Percentiles rank a stretch among this genome's conserved stretches.
Conservation (phyloP, 2,888 invertebrate genomes). For the Drosophila longiperda region DNA sequence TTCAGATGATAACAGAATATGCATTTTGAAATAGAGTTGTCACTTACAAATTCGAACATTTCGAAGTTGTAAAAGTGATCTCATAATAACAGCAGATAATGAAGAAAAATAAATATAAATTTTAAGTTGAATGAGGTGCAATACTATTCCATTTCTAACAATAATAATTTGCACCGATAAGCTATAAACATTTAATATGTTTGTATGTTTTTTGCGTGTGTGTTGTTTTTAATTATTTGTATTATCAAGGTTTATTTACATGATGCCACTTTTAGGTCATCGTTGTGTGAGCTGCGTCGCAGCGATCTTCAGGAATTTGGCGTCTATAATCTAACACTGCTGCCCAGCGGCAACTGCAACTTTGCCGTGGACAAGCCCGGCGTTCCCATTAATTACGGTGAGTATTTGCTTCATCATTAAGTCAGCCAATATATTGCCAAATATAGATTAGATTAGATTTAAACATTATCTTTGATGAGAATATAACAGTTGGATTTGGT, state of each 20-base stretch:
- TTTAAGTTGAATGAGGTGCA: not conserved
- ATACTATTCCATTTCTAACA: not conserved
- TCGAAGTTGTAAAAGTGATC: not conserved
- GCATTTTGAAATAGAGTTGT: not conserved
- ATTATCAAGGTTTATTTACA: conserved; percentile 7
- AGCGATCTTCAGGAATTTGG: conserved; percentile 89
- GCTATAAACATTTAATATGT: conserved; percentile 41
- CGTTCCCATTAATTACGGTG: conserved; percentile 88
- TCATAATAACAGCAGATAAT: not conserved
- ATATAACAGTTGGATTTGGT: not conserved
- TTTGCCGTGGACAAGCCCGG: conserved; percentile 87
- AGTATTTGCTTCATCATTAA: conserved; percentile 19
- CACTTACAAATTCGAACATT: not conserved
- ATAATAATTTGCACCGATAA: not conserved
- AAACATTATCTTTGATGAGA: not conserved
- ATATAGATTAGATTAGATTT: not conserved
- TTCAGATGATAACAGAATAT: not conserved
- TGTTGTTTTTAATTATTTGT: not conserved
- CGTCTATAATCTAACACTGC: conserved; percentile 88
- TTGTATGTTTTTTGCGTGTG: conserved; percentile 12
- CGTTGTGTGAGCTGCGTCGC: conserved; percentile 86
- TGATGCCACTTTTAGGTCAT: conserved; percentile 84
- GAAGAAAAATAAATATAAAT: not conserved
- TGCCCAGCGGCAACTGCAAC: conserved; percentile 86
- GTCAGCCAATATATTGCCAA: not conserved